These are phyloP conservation scores for Nesogale talazaci DNA, from an alignment of 2,113 vertebrate species.

Conservation along the genomic window DNA sequence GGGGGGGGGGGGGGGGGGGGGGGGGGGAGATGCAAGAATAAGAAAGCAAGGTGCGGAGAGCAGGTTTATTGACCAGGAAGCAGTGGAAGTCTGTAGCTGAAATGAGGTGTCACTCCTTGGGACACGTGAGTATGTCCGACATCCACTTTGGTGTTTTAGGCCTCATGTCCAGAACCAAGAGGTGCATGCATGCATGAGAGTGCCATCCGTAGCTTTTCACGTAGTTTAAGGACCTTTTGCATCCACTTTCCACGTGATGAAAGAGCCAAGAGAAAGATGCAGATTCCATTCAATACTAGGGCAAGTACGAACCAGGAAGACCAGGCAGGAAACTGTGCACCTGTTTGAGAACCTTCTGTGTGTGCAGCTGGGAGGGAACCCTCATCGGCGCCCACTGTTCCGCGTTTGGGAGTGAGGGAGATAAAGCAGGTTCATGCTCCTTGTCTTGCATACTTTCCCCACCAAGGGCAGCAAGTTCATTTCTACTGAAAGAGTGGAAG, in stretches of 20 bases:
- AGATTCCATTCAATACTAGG: neutral
- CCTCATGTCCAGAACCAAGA: neutral
- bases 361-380: neutral
- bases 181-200: neutral
- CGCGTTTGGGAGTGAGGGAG: neutral
- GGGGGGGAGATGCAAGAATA: neutral
- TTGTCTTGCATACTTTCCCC: neutral
- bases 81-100: neutral
- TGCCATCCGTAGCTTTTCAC: rapidly evolving
- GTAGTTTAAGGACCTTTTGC: rapidly evolving
- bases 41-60: neutral
- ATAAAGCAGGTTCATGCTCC: neutral
- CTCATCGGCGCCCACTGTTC: neutral
- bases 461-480: neutral
- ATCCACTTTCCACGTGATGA: neutral
- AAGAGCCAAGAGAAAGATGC: neutral
- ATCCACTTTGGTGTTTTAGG: neutral
- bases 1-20: too few species aligned
- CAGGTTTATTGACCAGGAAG: rapidly evolving
- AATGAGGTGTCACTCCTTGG: rapidly evolving
- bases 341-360: neutral
- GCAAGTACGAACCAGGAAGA: neutral
- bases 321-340: neutral
- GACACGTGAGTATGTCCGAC: rapidly evolving
- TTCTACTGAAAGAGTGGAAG: neutral